phyloP scores from a whole-genome alignment of 53 echinoderm and acorn worm genomes.

The Henricia sp. region DNA sequence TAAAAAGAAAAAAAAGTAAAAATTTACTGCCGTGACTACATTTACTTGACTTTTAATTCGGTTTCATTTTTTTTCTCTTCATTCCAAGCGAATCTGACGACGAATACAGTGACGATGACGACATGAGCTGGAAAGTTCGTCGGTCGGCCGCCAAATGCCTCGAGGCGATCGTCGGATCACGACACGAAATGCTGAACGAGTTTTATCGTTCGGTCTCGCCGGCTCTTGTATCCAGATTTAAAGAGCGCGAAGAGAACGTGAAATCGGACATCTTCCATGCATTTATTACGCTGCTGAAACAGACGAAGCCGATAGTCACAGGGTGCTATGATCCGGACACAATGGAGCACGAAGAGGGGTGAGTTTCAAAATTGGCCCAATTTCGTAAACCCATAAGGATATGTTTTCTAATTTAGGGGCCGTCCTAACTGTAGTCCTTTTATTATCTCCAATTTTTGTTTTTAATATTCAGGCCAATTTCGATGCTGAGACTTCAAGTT shows the following conservation, averaged over 20 bases:
- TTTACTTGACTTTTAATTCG: no score
- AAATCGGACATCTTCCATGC: conserved; percentile 95
- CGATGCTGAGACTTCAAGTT: conserved; percentile 84
- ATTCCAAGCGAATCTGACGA: conserved; percentile 89
- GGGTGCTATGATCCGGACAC: conserved; percentile 93
- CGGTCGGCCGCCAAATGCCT: conserved; percentile 96
- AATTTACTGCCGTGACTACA: no score
- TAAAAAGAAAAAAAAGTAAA: no score
- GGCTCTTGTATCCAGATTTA: conserved; percentile 93
- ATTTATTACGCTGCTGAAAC: conserved; percentile 82
- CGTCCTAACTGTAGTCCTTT: no score
- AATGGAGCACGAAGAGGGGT: conserved; percentile 98
- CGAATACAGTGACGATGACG: conserved; percentile 99
- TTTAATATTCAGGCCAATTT: conserved; percentile 73
- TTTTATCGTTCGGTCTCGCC: conserved; percentile 95
- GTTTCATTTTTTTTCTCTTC: no score
- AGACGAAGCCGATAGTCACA: conserved; percentile 89
- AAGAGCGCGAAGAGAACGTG: conserved; percentile 97
- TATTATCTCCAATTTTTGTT: background rate
- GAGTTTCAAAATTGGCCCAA: conserved; percentile 21
- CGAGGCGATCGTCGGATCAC: conserved; percentile 93
- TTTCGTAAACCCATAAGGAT: background rate
- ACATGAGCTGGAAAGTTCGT: conserved; percentile 99
- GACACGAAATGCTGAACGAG: conserved; percentile 95
- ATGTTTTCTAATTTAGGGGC: conserved; percentile 7